Base-by-base conservation (phyloP, 2,797 vertebrate species). In the Aulostomus chinensis region DNA sequence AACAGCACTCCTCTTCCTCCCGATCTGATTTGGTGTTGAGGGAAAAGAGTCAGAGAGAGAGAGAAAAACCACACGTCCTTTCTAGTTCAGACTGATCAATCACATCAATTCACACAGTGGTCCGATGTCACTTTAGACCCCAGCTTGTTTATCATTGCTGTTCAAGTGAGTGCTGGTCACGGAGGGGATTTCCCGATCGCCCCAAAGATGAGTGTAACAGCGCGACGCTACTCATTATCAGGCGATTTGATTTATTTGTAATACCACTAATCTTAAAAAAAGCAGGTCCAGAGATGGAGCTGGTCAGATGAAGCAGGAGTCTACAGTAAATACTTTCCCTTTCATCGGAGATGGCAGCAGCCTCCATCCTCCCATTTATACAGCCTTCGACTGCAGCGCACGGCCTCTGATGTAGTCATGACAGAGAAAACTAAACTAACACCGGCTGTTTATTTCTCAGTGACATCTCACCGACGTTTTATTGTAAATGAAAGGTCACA, bases 21-120 rank as follows among this genome's bases (percentile, higher is more conserved):
- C n/a, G n/a, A n/a, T 42, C 48, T 41, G 57, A 51, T 40, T 73
- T 26, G 53, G 51, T 62, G 33, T 18, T 21, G 47, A 59, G 24
- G 42, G n/a, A 71, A 51, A 34, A 25, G 22, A 61, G 55, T 75
- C 54, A 46, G 46, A 43, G 48, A 68, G 39, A 70, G n/a, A n/a
- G n/a, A n/a, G n/a, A n/a, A n/a, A n/a, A n/a, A n/a, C n/a, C 4
- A 25, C 24, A 25, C 24, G 9, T 60, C 43, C 59, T 62, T 56
- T 76, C 73, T 58, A 52, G 25, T 59, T 61, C 67, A 70, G 74
- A 72, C 57, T 77, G 66, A 86, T 85, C 80, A 83, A 85, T 81
- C n/a, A n/a, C n/a, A n/a, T n/a, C 63, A 59, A 76, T 49, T 59
- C 37, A 61, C 57, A 46, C 49, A 61, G 40, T 66, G 70, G 80